Evolutionary conservation across 1,140 invertebrate genomes (phyloP).

Genomic region (Microplitis demolitor): DNA sequence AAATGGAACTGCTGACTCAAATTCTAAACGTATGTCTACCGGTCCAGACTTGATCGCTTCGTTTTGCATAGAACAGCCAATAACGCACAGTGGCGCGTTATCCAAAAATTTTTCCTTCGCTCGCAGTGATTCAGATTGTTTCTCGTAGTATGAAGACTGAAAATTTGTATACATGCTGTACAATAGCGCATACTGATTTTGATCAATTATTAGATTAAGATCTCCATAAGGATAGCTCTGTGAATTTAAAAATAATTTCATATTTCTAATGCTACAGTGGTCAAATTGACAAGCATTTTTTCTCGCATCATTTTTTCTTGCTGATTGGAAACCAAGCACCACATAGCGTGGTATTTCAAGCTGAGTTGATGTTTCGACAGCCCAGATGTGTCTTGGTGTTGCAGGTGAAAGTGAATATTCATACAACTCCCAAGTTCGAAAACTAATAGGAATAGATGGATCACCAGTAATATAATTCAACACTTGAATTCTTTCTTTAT

Average conservation of each 20-base stretch:
- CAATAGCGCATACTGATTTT: too few relatives aligned
- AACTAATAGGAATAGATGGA: conserved; percentile 39
- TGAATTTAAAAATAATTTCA: conserved; percentile 47
- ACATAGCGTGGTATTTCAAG: conserved; percentile 40
- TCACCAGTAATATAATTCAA: conserved; percentile 37
- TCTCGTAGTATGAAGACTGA: too few relatives aligned
- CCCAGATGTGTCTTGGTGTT: conserved; percentile 37
- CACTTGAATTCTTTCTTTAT: conserved; percentile 32
- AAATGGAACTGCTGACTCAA: too few relatives aligned
- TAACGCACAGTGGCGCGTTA: too few relatives aligned
- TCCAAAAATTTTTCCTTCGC: too few relatives aligned
- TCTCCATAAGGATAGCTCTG: conserved; percentile 43
- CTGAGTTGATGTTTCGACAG: conserved; percentile 36
- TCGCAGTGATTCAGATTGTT: too few relatives aligned
- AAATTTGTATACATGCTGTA: too few relatives aligned
- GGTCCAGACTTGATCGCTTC: too few relatives aligned
- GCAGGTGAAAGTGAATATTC: conserved; percentile 46
- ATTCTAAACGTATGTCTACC: too few relatives aligned
- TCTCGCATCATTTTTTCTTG: conserved; percentile 19
- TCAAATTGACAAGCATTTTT: conserved; percentile 33
- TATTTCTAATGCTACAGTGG: conserved; percentile 35
- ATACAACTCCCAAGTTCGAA: conserved; percentile 49
- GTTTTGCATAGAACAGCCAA: too few relatives aligned
- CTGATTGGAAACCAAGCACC: conserved; percentile 35
- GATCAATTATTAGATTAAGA: conserved; percentile 4